Conservation (phyloP, 2,797 vertebrate genomes). For the Microcaecilia unicolor region DNA sequence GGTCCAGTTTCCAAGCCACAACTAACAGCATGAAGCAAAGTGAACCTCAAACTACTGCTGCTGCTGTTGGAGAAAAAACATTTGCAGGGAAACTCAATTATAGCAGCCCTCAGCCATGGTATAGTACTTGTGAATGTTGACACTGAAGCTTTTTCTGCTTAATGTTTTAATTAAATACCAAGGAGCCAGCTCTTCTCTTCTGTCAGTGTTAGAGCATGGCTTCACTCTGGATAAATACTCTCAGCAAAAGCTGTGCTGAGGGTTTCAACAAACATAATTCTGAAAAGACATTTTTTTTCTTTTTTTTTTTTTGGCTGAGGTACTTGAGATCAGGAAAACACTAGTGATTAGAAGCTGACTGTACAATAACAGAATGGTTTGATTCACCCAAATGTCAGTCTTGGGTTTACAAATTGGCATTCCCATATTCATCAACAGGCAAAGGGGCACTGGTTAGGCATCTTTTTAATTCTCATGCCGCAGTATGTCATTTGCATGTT, state of each 20-base stretch:
- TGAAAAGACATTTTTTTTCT: conserved; percentile 42
- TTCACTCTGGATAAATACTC: conserved; percentile 63
- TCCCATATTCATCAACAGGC: conserved; percentile 56
- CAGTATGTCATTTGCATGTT: conserved; percentile 59
- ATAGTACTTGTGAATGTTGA: conserved; percentile 56
- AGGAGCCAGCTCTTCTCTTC: conserved; percentile 53
- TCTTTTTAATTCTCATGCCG: conserved; percentile 65
- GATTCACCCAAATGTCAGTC: conserved; percentile 67
- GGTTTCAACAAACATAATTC: conserved; percentile 55
- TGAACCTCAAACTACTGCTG: conserved; percentile 50
- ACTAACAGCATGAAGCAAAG: conserved; percentile 59
- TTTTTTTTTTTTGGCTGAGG: conserved; percentile 33
- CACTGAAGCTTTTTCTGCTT: conserved; percentile 49
- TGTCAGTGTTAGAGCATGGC: conserved; percentile 43
- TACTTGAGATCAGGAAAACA: conserved; percentile 53
- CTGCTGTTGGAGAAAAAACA: conserved; percentile 33
- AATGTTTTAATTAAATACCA: conserved; percentile 75
- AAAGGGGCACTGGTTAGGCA: conserved; percentile 68
- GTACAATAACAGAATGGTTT: conserved; percentile 49
- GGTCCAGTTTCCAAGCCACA: conserved; percentile 55
- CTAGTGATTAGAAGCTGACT: conserved; percentile 50
- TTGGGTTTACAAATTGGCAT: conserved; percentile 57
- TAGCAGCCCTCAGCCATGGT: conserved; percentile 36
- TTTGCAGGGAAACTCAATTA: conserved; percentile 56
- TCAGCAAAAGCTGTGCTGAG: conserved; percentile 46